Conservation (phyloP, 2,888 invertebrate species). For the Drosophila infuscata region DNA sequence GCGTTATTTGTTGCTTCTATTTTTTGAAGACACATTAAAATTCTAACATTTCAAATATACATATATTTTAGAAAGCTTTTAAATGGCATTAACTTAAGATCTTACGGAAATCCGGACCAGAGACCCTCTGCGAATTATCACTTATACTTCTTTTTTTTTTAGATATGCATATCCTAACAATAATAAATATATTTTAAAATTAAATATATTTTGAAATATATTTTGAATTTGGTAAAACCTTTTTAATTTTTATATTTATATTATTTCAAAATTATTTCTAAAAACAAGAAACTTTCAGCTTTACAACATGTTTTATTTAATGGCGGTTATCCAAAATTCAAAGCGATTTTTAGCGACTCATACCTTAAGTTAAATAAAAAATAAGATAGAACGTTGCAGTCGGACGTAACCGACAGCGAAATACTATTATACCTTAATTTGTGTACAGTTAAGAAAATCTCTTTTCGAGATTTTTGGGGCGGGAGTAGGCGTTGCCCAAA, state of each 20-base stretch:
- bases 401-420: too few relatives aligned
- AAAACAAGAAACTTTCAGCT: too few relatives aligned
- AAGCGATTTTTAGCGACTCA: too few relatives aligned
- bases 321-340: neutral
- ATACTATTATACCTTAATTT: too few relatives aligned
- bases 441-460: too few relatives aligned
- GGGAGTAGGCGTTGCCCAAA: too few relatives aligned
- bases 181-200: neutral
- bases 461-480: too few relatives aligned
- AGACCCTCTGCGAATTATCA: neutral
- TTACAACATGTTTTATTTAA: neutral
- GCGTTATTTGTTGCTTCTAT: too few relatives aligned
- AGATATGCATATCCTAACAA: neutral
- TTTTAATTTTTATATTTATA: neutral
- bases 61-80: neutral
- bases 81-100: neutral
- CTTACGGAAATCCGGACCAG: neutral
- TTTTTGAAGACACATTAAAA: too few relatives aligned
- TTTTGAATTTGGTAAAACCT: neutral
- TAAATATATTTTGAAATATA: neutral
- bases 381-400: too few relatives aligned
- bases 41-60: neutral
- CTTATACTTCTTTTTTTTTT: rapidly evolving
- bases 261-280: neutral
- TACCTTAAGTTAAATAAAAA: too few relatives aligned